Conservation (phyloP, 2,888 invertebrate species). For the Sminthurinus aureus region DNA sequence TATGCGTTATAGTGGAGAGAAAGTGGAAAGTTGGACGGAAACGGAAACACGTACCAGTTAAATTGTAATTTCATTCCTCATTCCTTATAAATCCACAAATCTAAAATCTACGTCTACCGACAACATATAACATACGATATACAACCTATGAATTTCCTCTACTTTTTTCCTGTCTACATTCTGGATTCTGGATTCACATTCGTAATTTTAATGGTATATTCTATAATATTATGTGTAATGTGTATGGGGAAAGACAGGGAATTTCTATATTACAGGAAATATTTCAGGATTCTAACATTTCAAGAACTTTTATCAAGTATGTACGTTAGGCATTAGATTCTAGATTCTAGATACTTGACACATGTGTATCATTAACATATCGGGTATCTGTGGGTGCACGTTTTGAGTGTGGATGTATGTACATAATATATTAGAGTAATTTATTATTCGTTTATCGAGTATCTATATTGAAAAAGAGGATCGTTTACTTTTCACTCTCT, state of each 20-base stretch:
- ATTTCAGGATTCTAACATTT: too few relatives aligned
- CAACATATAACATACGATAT: neutral
- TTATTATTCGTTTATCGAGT: neutral
- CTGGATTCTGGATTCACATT: neutral
- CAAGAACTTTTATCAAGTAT: too few relatives aligned
- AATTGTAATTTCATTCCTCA: neutral
- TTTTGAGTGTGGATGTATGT: too few relatives aligned
- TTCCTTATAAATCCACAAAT: neutral
- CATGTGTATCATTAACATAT: too few relatives aligned
- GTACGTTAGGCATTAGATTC: too few relatives aligned
- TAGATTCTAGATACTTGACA: too few relatives aligned
- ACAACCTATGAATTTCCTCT: neutral
- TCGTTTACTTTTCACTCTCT: too few relatives aligned
- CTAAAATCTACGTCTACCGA: neutral
- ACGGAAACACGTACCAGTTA: neutral
- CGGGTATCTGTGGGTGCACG: too few relatives aligned
- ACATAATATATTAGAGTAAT: neutral
- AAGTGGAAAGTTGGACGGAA: neutral
- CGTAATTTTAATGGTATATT: neutral
- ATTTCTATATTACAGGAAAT: too few relatives aligned
- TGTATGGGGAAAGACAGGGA: too few relatives aligned
- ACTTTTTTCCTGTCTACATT: neutral
- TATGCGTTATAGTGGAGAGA: neutral
- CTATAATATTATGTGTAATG: too few relatives aligned
- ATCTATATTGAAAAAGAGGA: too few relatives aligned